Evolutionary conservation across 2,113 vertebrate genomes (phyloP).

Genomic region (Bungarus multicinctus): DNA sequence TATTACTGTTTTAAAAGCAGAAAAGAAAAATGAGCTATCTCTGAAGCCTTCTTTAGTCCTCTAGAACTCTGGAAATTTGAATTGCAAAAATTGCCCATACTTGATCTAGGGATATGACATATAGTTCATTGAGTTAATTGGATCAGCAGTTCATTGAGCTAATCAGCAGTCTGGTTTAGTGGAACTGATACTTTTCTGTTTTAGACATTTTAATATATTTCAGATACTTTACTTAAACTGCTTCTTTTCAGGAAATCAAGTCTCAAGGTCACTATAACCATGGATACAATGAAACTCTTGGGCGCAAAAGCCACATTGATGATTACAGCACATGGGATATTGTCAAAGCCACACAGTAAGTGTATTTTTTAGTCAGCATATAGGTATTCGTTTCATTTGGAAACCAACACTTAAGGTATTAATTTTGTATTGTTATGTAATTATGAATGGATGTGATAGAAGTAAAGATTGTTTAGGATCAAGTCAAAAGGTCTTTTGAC

Average conservation of each 20-base stretch:
- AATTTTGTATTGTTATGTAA: background rate
- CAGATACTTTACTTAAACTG: conserved; percentile 34
- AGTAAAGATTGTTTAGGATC: background rate
- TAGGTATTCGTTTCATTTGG: background rate
- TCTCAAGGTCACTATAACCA: conserved; percentile 95
- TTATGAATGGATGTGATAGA: background rate
- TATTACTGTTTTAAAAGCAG: background rate
- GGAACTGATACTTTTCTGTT: background rate
- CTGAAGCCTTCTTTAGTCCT: background rate
- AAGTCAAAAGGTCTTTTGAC: background rate
- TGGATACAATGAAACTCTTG: conserved; percentile 89
- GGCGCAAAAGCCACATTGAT: conserved; percentile 92
- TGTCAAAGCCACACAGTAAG: conserved; percentile 99
- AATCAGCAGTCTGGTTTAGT: background rate
- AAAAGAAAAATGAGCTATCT: background rate
- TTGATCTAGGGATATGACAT: background rate
- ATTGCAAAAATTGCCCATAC: background rate
- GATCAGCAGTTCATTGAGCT: background rate
- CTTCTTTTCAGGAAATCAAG: conserved; percentile 86
- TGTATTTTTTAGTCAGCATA: conserved; percentile 28
- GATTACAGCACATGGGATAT: conserved; percentile 99
- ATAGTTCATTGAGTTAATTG: background rate
- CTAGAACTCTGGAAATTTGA: background rate
- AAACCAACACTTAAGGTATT: background rate
- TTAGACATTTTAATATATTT: conserved; percentile 1